phyloP scores from a whole-genome alignment of 1,140 invertebrate species.

The Pseudomyrmex dendroicus region DNA sequence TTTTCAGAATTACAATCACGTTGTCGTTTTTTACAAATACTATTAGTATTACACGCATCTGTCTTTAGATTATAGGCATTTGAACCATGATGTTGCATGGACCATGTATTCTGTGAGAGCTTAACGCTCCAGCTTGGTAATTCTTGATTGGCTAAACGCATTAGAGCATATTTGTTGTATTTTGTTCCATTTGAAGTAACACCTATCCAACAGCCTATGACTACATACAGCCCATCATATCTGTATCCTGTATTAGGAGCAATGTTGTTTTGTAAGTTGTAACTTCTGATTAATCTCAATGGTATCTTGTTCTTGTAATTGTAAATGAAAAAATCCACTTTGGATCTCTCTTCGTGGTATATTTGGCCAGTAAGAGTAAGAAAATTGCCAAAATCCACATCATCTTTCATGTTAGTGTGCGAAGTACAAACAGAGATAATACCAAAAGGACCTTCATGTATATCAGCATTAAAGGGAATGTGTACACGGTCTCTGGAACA shows the following conservation, averaged over 20 bases:
- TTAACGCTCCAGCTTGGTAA: constrained; percentile 62
- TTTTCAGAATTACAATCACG: neutral
- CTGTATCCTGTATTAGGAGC: constrained; percentile 82
- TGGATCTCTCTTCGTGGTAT: constrained; percentile 54
- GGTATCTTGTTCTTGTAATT: constrained; percentile 81
- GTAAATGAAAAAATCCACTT: constrained; percentile 73
- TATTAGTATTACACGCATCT: constrained; percentile 7
- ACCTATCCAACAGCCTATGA: constrained; percentile 79
- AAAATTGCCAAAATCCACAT: constrained; percentile 79
- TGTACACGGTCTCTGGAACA: constrained; percentile 81
- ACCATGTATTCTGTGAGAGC: neutral
- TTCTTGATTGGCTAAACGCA: constrained; percentile 75
- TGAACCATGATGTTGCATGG: neutral
- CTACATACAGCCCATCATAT: constrained; percentile 81
- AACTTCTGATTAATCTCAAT: constrained; percentile 79
- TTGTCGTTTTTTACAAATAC: constrained; percentile 7
- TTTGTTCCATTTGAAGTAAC: constrained; percentile 68
- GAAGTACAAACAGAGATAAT: constrained; percentile 80
- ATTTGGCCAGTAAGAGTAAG: constrained; percentile 80
- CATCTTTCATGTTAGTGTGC: constrained; percentile 69
- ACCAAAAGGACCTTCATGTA: constrained; percentile 80
- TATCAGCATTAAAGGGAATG: constrained; percentile 75
- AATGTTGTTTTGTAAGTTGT: constrained; percentile 78
- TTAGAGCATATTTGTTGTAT: constrained; percentile 79
- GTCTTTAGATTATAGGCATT: constrained; percentile 53